These are phyloP conservation scores for Heliconius aoede DNA, from an alignment of 2,888 invertebrate genomes.

Conservation along the genomic window DNA sequence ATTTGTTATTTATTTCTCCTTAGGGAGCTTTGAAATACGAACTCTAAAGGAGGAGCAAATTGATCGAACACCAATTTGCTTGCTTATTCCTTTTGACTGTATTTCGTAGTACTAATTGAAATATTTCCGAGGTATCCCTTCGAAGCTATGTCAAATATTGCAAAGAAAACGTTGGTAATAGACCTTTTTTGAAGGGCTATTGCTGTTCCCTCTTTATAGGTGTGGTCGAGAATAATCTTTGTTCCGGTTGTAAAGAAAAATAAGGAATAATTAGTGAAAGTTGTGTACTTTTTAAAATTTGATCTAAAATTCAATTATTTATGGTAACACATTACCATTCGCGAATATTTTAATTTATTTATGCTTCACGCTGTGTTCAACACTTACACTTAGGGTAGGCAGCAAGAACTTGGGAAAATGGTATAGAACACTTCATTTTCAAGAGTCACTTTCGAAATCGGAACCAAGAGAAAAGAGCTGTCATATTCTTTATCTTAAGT, in stretches of 20 bases:
- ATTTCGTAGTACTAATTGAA: constrained; percentile 33
- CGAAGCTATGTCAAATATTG: constrained; percentile 19
- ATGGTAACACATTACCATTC: neutral
- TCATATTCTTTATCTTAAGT: neutral
- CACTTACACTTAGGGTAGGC: neutral
- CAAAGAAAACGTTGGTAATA: neutral
- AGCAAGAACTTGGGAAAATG: neutral
- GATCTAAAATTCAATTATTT: neutral
- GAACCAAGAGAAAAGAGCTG: too few species aligned
- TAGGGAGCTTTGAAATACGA: constrained; percentile 38
- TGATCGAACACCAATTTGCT: constrained; percentile 39
- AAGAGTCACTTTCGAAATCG: neutral
- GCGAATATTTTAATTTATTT: neutral
- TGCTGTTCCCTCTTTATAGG: neutral
- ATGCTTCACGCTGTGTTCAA: neutral
- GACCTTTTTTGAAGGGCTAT: neutral
- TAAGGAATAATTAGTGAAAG: neutral
- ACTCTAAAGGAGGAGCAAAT: constrained; percentile 39
- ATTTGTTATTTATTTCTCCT: constrained; percentile 54
- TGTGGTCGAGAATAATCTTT: neutral
- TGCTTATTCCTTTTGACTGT: constrained; percentile 36
- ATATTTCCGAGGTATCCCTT: constrained; percentile 25
- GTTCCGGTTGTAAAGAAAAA: neutral
- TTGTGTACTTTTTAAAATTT: too few species aligned
- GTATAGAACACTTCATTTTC: neutral